Conservation (phyloP, 2,888 invertebrate species). For the Malthinus flaveolus region DNA sequence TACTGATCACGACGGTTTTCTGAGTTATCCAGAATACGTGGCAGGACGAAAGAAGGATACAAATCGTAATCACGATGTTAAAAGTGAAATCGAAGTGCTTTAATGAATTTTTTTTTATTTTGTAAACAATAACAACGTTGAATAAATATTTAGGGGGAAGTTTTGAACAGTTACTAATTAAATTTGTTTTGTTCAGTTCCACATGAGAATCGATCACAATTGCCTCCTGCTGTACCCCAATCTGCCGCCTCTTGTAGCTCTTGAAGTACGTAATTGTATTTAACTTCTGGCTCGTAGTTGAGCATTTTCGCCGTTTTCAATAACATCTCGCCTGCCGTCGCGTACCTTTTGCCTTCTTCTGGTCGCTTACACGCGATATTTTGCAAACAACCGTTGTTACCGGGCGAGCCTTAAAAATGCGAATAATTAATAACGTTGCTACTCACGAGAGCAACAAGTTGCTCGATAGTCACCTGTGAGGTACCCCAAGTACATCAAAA, state of each 20-base stretch:
- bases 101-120: constrained; percentile 6
- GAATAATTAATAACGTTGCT: neutral
- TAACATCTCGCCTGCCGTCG: constrained; percentile 76
- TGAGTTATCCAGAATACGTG: constrained; percentile 82
- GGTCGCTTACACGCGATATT: constrained; percentile 77
- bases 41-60: constrained; percentile 45
- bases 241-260: constrained; percentile 48
- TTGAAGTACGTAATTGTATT: constrained; percentile 57
- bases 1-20: constrained; percentile 79
- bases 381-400: constrained; percentile 73
- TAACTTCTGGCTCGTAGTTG: constrained; percentile 52
- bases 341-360: constrained; percentile 71
- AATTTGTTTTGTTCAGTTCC: constrained; percentile 19
- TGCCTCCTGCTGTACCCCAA: constrained; percentile 45
- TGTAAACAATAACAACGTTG: constrained; percentile 13
- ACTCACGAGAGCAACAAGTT: too few relatives aligned
- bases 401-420: constrained; percentile 57
- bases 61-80: neutral
- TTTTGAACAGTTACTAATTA: neutral
- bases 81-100: neutral
- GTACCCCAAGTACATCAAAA: constrained; percentile 70
- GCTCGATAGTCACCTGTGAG: constrained; percentile 55
- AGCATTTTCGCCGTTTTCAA: constrained; percentile 71
- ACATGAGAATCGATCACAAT: constrained; percentile 46
- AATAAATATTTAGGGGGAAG: constrained; percentile 11